Conservation (phyloP, 2,113 vertebrate genomes). For the Campylomormyrus numenius region DNA sequence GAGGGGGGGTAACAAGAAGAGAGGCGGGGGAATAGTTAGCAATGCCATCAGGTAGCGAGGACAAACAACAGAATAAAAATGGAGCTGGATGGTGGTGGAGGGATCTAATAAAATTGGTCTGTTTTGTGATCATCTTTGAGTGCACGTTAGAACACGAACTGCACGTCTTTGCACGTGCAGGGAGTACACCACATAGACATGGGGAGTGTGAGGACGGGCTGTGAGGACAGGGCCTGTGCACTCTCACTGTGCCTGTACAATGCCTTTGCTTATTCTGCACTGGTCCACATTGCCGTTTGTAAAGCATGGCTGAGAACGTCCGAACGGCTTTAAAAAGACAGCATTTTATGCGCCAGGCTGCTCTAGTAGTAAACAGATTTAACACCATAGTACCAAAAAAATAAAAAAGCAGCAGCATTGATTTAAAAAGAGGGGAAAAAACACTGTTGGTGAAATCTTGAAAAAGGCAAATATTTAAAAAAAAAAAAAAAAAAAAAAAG, state of each 20-base stretch:
- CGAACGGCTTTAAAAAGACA: not conserved
- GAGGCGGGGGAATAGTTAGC: constrained; percentile 12
- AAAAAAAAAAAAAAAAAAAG: not conserved
- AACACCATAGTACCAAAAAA: not conserved
- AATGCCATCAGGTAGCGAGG: not conserved
- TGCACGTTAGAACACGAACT: not conserved
- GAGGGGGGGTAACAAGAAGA: not conserved
- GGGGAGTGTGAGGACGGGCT: not conserved
- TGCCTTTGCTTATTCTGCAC: not conserved
- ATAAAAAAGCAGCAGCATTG: not conserved
- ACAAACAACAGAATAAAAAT: constrained; percentile 17
- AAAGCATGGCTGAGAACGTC: not conserved
- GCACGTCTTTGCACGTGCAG: not conserved
- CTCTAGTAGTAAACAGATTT: not conserved
- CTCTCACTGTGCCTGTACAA: not conserved
- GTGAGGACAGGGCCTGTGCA: not conserved
- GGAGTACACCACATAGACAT: not conserved
- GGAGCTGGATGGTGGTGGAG: not conserved
- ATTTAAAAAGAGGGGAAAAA: not conserved
- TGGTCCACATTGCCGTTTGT: not conserved
- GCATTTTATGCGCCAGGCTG: not conserved
- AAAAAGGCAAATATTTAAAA: not conserved
- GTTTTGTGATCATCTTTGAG: not conserved
- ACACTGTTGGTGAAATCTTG: not conserved
- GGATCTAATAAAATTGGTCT: not conserved